These are phyloP conservation scores for Apamea monoglypha DNA, from an alignment of 2,888 invertebrate genomes.

Conservation along the genomic window DNA sequence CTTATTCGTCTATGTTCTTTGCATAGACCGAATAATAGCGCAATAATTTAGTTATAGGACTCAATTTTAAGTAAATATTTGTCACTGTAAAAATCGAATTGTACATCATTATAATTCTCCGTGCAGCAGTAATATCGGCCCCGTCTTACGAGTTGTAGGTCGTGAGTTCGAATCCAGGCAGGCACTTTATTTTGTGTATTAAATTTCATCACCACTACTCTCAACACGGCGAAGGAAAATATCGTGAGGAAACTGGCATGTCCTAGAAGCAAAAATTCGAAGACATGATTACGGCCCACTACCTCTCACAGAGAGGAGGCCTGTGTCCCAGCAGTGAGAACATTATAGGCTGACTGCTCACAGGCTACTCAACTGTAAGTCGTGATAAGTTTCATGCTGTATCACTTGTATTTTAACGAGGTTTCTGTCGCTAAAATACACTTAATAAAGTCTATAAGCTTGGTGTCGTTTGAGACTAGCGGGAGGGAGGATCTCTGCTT, in stretches of 20 bases:
- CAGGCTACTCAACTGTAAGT: not conserved
- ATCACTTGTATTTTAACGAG: not conserved
- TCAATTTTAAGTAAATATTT: not conserved
- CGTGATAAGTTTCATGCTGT: not conserved
- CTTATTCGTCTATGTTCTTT: not conserved
- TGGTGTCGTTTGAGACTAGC: not conserved
- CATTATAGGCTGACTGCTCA: not conserved
- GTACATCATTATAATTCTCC: not conserved
- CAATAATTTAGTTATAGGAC: not conserved
- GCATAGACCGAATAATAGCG: not conserved
- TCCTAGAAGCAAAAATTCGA: too few species aligned
- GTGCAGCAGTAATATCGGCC: too few species aligned
- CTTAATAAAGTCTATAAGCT: not conserved
- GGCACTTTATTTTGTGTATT: too few species aligned
- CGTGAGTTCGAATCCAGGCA: too few species aligned
- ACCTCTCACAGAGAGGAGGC: too few species aligned
- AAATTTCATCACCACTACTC: too few species aligned
- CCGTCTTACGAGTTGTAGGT: too few species aligned
- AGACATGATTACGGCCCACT: too few species aligned
- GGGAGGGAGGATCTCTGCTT: slow-evolving; percentile 13
- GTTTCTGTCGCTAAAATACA: not conserved
- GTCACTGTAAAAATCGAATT: not conserved
- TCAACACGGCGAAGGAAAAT: too few species aligned
- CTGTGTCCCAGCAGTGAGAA: too few species aligned
- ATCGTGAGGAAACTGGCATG: too few species aligned